Base-by-base conservation (phyloP, 1,140 invertebrate species). In the Drosophila santomea region DNA sequence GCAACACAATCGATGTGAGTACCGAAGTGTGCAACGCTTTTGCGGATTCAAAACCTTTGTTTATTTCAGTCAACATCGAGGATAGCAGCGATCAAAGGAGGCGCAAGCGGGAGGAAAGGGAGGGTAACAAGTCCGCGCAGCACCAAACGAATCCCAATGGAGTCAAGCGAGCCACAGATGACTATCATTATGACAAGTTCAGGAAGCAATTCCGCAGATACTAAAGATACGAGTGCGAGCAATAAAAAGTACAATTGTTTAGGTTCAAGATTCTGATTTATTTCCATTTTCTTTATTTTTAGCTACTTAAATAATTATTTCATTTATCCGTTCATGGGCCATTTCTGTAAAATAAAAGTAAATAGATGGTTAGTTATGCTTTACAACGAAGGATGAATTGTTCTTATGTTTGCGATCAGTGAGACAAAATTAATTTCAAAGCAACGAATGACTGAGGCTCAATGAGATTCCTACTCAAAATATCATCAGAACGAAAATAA, bases 101-200 rank as follows among this genome's bases (percentile, higher is more conserved):
- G 58, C 91, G 94, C 62, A 94, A 94, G 54, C 80, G 93, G 3
- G 93, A 94, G 74, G 93, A 94, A 91, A 94, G 69, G 68, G 69
- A 81, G 17, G 92, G 92, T 58, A 94, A 94, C 25, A 89, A 88
- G 56, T 39, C 78, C 0, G 62, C 72, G 3, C 78, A 84, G 44
- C 54, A 90, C 47, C 90, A 91, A 54, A 83, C 64, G 0, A 81
- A 81, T 73, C 91, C 94, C 7, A 93, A 94, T 91, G 93, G 93
- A 2, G 72, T 80, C 3, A 94, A 93, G 92, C 97, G 98, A 88
- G 98, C 98, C 0, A 98, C 98, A 1, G 98, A 99, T 93, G 98
- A 99, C 94, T 99, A 98, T 92, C 97, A 99, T 93, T 99, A 98
- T 94, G 98, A 99, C 92, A 96, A 97, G 90, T 99, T 99, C 91